Conservation (phyloP, 1,140 invertebrate species). For the Orius insidiosus region DNA sequence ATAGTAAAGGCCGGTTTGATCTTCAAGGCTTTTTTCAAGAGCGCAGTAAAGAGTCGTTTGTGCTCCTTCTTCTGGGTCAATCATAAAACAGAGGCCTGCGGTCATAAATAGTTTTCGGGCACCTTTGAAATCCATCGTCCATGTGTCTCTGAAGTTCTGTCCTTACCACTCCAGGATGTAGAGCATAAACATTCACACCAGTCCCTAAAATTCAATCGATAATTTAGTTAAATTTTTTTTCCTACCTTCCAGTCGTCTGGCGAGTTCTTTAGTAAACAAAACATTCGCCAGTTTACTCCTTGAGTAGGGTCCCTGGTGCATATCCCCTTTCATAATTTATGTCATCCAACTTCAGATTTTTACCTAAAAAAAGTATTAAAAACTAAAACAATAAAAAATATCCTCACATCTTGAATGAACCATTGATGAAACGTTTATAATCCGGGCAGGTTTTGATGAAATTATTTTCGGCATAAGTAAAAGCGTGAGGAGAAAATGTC, state of each 20-base stretch:
- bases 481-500: conserved; percentile 70
- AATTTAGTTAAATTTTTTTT: not conserved
- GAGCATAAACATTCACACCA: not conserved
- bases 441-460: conserved; percentile 40
- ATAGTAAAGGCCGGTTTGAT: conserved; percentile 46
- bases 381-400: not conserved
- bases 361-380: conserved; percentile 10
- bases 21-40: conserved; percentile 43
- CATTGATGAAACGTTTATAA: conserved; percentile 49
- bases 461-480: conserved; percentile 48
- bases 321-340: conserved; percentile 33
- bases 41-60: conserved; percentile 67
- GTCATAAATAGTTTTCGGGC: conserved; percentile 35
- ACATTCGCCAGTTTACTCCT: conserved; percentile 62
- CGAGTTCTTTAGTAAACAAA: conserved; percentile 47
- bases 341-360: conserved; percentile 20
- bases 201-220: not conserved
- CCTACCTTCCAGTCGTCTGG: conserved; percentile 35
- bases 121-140: conserved; percentile 29
- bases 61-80: conserved; percentile 46
- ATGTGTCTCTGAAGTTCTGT: conserved; percentile 59
- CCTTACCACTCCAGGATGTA: conserved; percentile 40
- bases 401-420: conserved; percentile 29
- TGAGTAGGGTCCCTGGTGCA: conserved; percentile 39
- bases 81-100: conserved; percentile 30